Base-by-base conservation (phyloP, 1,140 invertebrate genomes). In the Drosophila bocqueti region DNA sequence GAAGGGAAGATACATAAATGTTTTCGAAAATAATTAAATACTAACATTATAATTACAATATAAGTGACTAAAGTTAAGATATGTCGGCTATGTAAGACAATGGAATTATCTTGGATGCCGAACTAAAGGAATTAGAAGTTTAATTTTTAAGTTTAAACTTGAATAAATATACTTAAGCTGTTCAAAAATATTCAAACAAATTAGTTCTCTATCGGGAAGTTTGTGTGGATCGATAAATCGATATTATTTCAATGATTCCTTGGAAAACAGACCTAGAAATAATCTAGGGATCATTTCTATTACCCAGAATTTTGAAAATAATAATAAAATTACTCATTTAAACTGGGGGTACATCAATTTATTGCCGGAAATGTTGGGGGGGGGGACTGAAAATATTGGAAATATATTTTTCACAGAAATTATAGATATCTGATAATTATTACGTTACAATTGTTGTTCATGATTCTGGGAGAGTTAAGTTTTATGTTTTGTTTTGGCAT, bases 381-480 rank as follows among this genome's bases (percentile, higher is more conserved):
- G 24, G 29, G 46, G 65, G 36, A 9, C 15, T 38, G 34, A 69
- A 76, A 76, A 67, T 59, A 38, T 42, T 43, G 49, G 18, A 69
- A 71, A 72, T 73, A 71, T 58, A 58, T 29, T 6, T 15, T 38
- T 77, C 61, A 50, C 71, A 46, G 29, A 76, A 76, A 67, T 77
- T 24, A 55, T 21, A 76, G 18, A 50, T 34, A 58, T 52, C 43
- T 60, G 31, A 52, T 73, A 60, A 60, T 73, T 21, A 60, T 77
- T 59, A 77, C 71, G n/a, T 77, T 76, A 55, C 57, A 76, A 66
- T 68, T 76, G 40, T 77, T 76, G 45, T 77, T 76, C 54, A 49
- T 67, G 73, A 43, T 55, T 62, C 18, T 21, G 24, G 49, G 49
- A 74, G 47, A 74, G 21, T 74, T 63, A 42, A 63, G 34, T 24